These are phyloP conservation scores for Pyrrhosoma nymphula DNA, from an alignment of 2,888 invertebrate species.

Conservation along the genomic window DNA sequence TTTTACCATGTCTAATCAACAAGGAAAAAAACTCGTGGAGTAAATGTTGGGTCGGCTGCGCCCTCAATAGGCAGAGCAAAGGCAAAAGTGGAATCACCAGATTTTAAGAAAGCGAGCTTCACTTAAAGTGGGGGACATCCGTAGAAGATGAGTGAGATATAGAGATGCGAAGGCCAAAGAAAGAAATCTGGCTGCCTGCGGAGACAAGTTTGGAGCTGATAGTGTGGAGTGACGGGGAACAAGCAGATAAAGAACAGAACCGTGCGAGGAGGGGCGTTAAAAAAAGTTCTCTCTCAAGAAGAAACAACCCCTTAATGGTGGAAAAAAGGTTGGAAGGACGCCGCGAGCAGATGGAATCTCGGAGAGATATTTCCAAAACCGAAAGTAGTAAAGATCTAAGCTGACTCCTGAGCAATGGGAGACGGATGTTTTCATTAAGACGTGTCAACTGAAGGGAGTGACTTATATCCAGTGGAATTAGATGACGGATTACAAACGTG, in stretches of 20 bases:
- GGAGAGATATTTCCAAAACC: background rate
- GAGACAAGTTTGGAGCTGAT: slow-evolving; percentile 42
- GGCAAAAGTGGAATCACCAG: background rate
- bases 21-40: too few species aligned
- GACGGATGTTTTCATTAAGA: slow-evolving; percentile 59
- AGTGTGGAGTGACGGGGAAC: slow-evolving; percentile 44
- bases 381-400: background rate
- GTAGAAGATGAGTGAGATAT: background rate
- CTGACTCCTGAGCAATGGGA: slow-evolving; percentile 17
- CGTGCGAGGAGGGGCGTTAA: background rate
- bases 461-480: slow-evolving; percentile 46
- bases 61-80: too few species aligned
- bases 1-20: too few species aligned
- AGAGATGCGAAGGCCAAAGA: background rate
- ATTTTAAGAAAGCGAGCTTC: background rate
- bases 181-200: background rate
- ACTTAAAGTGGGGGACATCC: background rate
- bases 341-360: slow-evolving; percentile 40
- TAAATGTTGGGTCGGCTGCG: too few species aligned
- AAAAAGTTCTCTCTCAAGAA: background rate
- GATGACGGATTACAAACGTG: slow-evolving; percentile 36
- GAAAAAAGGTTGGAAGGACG: background rate
- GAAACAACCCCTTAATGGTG: slow-evolving; percentile 25
- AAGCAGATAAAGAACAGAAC: slow-evolving; percentile 47
- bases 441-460: slow-evolving; percentile 49